Conservation (phyloP, 2,888 invertebrate genomes). For the Autographa pulchrina region DNA sequence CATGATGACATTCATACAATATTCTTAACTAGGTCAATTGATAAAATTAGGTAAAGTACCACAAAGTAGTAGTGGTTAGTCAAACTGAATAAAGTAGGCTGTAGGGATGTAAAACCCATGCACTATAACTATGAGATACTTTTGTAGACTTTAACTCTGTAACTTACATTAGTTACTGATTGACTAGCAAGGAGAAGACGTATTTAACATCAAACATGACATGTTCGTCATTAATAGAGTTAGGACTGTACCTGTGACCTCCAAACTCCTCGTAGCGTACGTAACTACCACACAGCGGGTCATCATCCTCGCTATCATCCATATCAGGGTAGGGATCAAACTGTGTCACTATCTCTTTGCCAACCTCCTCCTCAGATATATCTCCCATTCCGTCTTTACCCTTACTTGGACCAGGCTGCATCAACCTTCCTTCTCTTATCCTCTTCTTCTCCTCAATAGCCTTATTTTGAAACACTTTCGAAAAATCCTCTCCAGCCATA, state of each 20-base stretch:
- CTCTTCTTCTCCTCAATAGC: conserved; percentile 82
- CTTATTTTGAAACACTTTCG: conserved; percentile 87
- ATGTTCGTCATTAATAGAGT: conserved; percentile 9
- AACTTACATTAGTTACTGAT: background rate
- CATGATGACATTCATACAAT: background rate
- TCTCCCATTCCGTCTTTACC: conserved; percentile 76
- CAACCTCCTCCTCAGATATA: conserved; percentile 79
- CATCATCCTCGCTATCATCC: conserved; percentile 94
- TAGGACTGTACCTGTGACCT: conserved; percentile 80
- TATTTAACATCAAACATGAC: background rate
- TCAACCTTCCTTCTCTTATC: conserved; percentile 73
- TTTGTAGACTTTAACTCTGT: background rate
- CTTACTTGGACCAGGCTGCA: conserved; percentile 77
- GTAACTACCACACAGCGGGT: conserved; percentile 91
- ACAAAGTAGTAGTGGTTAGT: background rate
- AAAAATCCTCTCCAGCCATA: conserved; percentile 95
- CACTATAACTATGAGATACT: background rate
- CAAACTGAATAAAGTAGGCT: too few relatives aligned
- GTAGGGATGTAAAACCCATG: background rate
- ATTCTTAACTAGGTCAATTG: conserved; percentile 5
- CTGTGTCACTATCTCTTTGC: conserved; percentile 83
- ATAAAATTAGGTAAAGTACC: background rate
- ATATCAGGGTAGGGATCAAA: conserved; percentile 93
- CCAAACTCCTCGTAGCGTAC: conserved; percentile 92
- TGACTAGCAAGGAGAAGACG: background rate